Evolutionary conservation across 2,797 vertebrate species (phyloP).

Genomic region (Acridotheres tristis): DNA sequence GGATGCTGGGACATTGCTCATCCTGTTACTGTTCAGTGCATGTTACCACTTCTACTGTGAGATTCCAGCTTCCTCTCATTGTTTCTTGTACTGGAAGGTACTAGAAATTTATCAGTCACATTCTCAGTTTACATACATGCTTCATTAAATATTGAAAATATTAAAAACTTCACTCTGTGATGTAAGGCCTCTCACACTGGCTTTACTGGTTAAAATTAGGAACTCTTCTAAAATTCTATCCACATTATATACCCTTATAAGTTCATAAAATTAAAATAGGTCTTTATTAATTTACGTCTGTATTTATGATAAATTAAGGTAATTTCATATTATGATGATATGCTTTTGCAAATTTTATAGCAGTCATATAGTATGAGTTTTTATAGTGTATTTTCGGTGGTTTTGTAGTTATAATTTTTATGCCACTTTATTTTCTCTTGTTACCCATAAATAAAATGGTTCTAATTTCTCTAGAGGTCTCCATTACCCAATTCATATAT

Average conservation of each 20-base stretch:
- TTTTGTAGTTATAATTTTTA: neutral
- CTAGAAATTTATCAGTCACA: neutral
- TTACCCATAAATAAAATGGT: neutral
- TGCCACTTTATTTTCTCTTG: neutral
- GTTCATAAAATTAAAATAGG: neutral
- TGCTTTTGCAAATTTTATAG: neutral
- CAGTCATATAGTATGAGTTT: neutral
- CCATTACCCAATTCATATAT: neutral
- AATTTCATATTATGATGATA: neutral
- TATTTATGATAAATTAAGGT: neutral
- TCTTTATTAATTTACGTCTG: neutral
- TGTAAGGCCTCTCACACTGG: neutral
- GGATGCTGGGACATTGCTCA: neutral
- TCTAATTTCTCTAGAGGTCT: neutral
- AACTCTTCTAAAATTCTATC: neutral
- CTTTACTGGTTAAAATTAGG: neutral
- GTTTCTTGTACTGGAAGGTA: neutral
- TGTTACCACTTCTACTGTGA: neutral
- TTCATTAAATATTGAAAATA: neutral
- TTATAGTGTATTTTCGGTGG: neutral
- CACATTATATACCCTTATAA: neutral
- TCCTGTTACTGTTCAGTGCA: neutral
- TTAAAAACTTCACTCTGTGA: neutral
- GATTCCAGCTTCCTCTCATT: neutral
- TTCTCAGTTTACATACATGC: neutral